Evolutionary conservation across 2,113 vertebrate genomes (phyloP).

Genomic region (Triplophysa tibetana): DNA sequence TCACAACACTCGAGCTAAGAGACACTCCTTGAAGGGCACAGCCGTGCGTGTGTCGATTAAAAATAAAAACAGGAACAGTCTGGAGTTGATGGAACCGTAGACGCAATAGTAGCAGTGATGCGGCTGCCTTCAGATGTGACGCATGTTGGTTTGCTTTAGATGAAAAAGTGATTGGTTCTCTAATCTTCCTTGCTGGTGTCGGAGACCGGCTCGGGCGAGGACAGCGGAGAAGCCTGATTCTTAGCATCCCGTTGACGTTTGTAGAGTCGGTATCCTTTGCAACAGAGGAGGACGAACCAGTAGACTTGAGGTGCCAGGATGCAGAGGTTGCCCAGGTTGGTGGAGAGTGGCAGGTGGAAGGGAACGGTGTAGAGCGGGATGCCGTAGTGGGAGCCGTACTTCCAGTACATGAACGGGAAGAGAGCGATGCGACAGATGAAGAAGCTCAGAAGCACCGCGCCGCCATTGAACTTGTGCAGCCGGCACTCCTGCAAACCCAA

Average conservation of each 20-base stretch:
- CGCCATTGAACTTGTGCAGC: slow-evolving; percentile 90
- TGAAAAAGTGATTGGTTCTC: slow-evolving; percentile 37
- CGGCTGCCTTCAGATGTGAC: slow-evolving; percentile 51
- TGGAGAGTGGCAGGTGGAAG: slow-evolving; percentile 82
- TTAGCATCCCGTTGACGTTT: slow-evolving; percentile 64
- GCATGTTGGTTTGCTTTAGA: slow-evolving; percentile 18
- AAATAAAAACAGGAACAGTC: neutral
- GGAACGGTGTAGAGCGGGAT: slow-evolving; percentile 83
- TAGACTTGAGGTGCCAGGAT: slow-evolving; percentile 95
- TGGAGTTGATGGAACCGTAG: slow-evolving; percentile 49
- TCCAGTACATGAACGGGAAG: slow-evolving; percentile 96
- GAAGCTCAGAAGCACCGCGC: slow-evolving; percentile 88
- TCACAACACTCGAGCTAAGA: neutral
- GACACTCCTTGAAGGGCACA: neutral
- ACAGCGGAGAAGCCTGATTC: slow-evolving; percentile 22
- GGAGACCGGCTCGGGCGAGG: slow-evolving; percentile 26
- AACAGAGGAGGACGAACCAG: slow-evolving; percentile 93
- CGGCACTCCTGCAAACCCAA: slow-evolving; percentile 86
- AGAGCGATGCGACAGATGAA: slow-evolving; percentile 91
- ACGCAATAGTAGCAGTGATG: slow-evolving; percentile 60
- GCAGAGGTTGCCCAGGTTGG: slow-evolving; percentile 86
- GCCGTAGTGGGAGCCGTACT: slow-evolving; percentile 81
- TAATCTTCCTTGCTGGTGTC: slow-evolving; percentile 60
- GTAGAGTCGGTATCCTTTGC: slow-evolving; percentile 86
- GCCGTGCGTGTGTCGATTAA: neutral